A percentile compares a stretch with the other conserved stretches of the same genome.
phyloP scores from a whole-genome alignment of 2,797 vertebrate genomes.

The Semaprochilodus insignis region DNA sequence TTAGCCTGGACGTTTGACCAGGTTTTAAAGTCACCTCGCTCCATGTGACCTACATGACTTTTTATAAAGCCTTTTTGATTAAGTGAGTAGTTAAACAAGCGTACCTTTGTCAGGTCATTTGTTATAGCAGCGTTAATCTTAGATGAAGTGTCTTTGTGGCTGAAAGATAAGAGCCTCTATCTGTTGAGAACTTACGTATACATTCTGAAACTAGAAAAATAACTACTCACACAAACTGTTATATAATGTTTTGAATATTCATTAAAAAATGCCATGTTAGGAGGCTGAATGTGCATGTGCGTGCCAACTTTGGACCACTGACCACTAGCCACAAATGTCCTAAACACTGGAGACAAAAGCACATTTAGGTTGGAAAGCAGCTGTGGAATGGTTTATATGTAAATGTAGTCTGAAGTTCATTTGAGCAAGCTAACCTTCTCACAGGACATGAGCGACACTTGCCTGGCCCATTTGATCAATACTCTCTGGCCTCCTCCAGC shows the following conservation, averaged over 20 bases:
- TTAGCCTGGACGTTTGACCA: slow-evolving; percentile 3
- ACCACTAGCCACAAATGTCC: slow-evolving; percentile 39
- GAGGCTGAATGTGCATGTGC: not conserved
- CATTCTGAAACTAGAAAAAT: not conserved
- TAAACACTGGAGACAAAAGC: slow-evolving; percentile 48
- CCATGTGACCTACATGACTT: not conserved
- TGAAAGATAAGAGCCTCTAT: not conserved
- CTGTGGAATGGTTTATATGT: slow-evolving; percentile 4
- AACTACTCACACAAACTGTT: slow-evolving; percentile 31
- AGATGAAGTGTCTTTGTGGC: not conserved
- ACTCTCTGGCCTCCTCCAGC: slow-evolving; percentile 92
- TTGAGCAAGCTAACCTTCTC: slow-evolving; percentile 25
- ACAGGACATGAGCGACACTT: slow-evolving; percentile 61
- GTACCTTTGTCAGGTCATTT: not conserved
- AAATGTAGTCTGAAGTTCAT: slow-evolving; percentile 60
- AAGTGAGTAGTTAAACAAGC: slow-evolving; percentile 2
- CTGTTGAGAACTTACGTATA: not conserved
- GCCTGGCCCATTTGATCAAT: slow-evolving; percentile 71
- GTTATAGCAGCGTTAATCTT: not conserved
- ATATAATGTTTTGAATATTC: not conserved
- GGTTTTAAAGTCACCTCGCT: not conserved
- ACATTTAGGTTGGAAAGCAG: slow-evolving; percentile 50
- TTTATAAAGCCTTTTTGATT: slow-evolving; percentile 50
- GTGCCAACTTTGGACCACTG: not conserved
- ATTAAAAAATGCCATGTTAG: slow-evolving; percentile 10